Conservation (phyloP, 2,113 vertebrate genomes). For the Salvelinus alpinus region DNA sequence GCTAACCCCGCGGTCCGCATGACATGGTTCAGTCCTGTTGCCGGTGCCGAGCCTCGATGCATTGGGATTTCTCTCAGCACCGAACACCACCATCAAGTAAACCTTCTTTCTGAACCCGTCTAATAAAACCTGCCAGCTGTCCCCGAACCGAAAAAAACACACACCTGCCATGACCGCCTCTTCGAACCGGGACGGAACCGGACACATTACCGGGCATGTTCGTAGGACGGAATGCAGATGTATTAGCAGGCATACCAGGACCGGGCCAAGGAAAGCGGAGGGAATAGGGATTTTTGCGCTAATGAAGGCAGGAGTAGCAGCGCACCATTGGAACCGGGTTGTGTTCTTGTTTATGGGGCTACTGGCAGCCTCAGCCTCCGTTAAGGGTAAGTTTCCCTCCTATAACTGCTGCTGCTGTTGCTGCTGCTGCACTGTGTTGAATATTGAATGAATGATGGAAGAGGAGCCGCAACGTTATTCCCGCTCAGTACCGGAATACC, state of each 20-base stretch:
- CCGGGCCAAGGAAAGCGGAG: conserved; percentile 68
- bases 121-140: conserved; percentile 67
- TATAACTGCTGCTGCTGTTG: conserved; percentile 22
- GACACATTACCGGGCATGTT: conserved; percentile 67
- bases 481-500: conserved; percentile 53
- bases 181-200: conserved; percentile 72
- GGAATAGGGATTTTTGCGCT: conserved; percentile 79
- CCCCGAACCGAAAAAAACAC: neutral
- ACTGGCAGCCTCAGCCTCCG: conserved; percentile 81
- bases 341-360: conserved; percentile 89
- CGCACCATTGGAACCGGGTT: conserved; percentile 86
- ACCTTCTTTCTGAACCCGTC: conserved; percentile 75
- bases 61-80: conserved; percentile 84
- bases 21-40: conserved; percentile 94
- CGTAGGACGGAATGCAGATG: conserved; percentile 78
- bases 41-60: conserved; percentile 86
- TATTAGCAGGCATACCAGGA: conserved; percentile 46
- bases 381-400: conserved; percentile 81
- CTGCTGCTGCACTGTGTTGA: conserved; percentile 8
- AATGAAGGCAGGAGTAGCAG: conserved; percentile 78
- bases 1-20: conserved; percentile 74
- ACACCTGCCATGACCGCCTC: conserved; percentile 80
- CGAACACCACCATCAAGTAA: conserved; percentile 79
- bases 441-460: neutral
- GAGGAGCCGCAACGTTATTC: conserved; percentile 58